Conservation (phyloP, 2,888 invertebrate species). For the Halictus ligatus region DNA sequence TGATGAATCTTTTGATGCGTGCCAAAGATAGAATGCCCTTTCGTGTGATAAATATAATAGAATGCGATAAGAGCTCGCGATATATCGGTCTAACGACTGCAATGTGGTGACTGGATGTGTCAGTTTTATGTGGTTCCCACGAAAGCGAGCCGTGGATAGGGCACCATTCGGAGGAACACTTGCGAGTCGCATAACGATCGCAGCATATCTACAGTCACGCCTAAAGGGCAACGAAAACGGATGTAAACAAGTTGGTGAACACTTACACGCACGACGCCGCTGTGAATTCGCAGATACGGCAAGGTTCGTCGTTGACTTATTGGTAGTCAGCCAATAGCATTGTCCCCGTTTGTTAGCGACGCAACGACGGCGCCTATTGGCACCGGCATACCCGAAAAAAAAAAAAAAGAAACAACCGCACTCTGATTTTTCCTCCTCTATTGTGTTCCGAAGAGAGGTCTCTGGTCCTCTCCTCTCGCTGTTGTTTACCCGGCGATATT, state of each 20-base stretch:
- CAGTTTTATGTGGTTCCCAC: neutral
- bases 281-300: conserved; percentile 51
- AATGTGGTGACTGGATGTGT: neutral
- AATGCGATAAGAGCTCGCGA: neutral
- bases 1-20: neutral
- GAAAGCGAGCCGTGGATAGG: neutral
- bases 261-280: conserved; percentile 50
- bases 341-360: conserved; percentile 58
- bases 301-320: conserved; percentile 56
- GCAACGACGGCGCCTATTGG: conserved; percentile 47
- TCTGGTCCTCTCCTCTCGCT: neutral
- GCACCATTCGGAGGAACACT: neutral
- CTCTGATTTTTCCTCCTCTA: conserved; percentile 19
- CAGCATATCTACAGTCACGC: neutral
- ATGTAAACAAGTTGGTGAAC: conserved; percentile 56
- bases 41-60: neutral
- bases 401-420: conserved; percentile 18
- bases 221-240: conserved; percentile 27
- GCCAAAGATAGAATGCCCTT: neutral
- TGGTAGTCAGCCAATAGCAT: conserved; percentile 64
- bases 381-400: conserved; percentile 47
- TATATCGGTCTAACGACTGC: neutral
- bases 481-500: conserved; percentile 21
- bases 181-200: conserved; percentile 5
- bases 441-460: conserved; percentile 5